Evolutionary conservation across 2,113 vertebrate species (phyloP).

Genomic region (Equus quagga): DNA sequence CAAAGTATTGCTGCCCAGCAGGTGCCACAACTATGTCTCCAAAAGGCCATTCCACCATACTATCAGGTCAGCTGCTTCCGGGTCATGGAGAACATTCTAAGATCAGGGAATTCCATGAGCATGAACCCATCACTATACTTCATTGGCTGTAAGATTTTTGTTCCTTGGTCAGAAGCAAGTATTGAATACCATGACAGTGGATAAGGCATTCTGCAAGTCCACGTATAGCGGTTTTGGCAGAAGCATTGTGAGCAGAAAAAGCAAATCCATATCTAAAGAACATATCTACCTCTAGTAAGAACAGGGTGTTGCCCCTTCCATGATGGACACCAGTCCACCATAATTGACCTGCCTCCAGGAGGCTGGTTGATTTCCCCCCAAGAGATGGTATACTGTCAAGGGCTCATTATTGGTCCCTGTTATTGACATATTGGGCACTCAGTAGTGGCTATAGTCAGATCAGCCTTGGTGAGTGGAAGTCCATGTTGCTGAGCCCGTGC

Average conservation of each 20-base stretch:
- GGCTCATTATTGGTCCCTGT: not conserved
- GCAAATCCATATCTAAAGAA: not conserved
- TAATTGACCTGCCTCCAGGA: not conserved
- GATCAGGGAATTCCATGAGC: not conserved
- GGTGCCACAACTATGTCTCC: not conserved
- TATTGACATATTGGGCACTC: not conserved
- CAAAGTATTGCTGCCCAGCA: not conserved
- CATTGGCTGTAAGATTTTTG: not conserved
- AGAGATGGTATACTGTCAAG: not conserved
- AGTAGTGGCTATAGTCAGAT: not conserved
- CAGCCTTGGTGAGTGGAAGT: not conserved
- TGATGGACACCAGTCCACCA: not conserved
- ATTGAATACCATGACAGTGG: not conserved
- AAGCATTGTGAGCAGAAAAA: not conserved
- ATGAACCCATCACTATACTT: not conserved
- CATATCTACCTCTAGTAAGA: not conserved
- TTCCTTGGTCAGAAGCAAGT: not conserved
- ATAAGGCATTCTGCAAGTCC: not conserved
- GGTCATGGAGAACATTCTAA: not conserved
- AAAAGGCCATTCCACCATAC: not conserved
- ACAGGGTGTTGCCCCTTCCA: not conserved
- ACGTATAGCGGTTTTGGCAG: not conserved
- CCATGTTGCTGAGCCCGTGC: not conserved
- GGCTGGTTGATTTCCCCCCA: not conserved
- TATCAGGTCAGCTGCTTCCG: not conserved